Percentiles rank a stretch among this genome's conserved stretches.
Evolutionary conservation across 2,888 invertebrate genomes (phyloP).

Genomic region (Pandemis corylana): DNA sequence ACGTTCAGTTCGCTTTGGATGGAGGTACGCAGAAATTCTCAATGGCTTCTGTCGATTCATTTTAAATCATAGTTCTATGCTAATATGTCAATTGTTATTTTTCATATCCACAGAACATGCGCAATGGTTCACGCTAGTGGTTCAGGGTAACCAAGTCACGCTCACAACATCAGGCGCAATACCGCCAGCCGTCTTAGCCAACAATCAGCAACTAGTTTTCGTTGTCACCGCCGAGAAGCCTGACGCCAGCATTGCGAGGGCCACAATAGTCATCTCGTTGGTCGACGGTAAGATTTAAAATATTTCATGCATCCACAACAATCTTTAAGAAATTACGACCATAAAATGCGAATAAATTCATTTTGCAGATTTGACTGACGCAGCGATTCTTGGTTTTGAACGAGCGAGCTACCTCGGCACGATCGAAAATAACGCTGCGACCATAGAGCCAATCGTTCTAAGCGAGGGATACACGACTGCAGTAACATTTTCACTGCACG

Average conservation of each 20-base stretch:
- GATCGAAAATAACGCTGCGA: constrained; percentile 36
- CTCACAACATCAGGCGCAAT: constrained; percentile 35
- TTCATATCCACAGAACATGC: constrained; percentile 1
- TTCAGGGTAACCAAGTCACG: constrained; percentile 40
- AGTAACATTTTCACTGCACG: constrained; percentile 43
- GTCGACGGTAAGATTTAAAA: constrained; percentile 8
- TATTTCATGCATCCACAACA: too few species aligned
- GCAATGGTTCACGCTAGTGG: constrained; percentile 40
- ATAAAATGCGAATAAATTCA: constrained; percentile 42
- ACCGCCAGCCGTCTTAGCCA: constrained; percentile 42
- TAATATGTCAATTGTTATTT: background rate
- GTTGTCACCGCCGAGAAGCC: constrained; percentile 44
- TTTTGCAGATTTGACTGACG: constrained; percentile 42
- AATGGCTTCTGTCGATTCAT: background rate
- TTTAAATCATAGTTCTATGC: too few species aligned
- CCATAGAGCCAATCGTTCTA: constrained; percentile 42
- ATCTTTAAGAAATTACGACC: background rate
- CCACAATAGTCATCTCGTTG: constrained; percentile 40
- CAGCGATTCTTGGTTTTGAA: constrained; percentile 46
- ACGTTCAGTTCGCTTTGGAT: constrained; percentile 17
- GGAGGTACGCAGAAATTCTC: constrained; percentile 10
- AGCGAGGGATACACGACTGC: constrained; percentile 43
- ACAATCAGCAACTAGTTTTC: constrained; percentile 47
- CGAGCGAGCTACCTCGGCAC: constrained; percentile 46
- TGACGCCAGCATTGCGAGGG: constrained; percentile 34